These are phyloP conservation scores for Perca schrenkii DNA, from an alignment of 2,113 vertebrate species.

Conservation along the genomic window DNA sequence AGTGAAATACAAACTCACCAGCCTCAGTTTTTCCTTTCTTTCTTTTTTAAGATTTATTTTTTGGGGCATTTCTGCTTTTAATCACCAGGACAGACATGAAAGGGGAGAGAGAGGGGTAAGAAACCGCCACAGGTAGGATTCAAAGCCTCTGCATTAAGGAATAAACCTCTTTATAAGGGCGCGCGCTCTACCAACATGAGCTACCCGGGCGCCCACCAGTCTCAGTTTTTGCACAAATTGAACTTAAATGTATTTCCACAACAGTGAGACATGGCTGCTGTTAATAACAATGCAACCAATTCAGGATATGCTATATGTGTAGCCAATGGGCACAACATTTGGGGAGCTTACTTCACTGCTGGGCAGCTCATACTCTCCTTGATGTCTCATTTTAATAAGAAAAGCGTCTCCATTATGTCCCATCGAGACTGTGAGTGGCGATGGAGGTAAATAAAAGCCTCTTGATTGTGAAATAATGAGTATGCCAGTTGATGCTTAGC, in stretches of 20 bases:
- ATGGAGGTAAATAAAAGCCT: conserved; percentile 74
- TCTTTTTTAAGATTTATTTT: too few species aligned
- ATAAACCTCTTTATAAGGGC: too few species aligned
- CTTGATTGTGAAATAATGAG: conserved; percentile 77
- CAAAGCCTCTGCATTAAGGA: too few species aligned
- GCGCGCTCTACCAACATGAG: too few species aligned
- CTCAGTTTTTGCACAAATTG: background rate
- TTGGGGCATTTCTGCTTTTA: too few species aligned
- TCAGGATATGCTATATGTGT: background rate
- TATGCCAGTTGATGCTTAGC: conserved; percentile 53
- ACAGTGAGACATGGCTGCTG: background rate
- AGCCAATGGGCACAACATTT: background rate
- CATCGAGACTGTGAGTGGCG: conserved; percentile 30
- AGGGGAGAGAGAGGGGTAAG: too few species aligned
- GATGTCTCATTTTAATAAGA: conserved; percentile 58
- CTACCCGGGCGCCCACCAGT: too few species aligned
- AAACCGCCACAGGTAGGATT: too few species aligned
- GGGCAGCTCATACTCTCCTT: conserved; percentile 19
- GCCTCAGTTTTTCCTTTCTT: too few species aligned
- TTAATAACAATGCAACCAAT: background rate
- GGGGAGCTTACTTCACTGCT: background rate
- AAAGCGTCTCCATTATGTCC: conserved; percentile 63
- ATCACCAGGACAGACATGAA: too few species aligned
- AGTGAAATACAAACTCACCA: background rate
- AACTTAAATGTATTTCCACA: background rate